Conservation (phyloP, 2,113 vertebrate species). For the Epinephelus moara region DNA sequence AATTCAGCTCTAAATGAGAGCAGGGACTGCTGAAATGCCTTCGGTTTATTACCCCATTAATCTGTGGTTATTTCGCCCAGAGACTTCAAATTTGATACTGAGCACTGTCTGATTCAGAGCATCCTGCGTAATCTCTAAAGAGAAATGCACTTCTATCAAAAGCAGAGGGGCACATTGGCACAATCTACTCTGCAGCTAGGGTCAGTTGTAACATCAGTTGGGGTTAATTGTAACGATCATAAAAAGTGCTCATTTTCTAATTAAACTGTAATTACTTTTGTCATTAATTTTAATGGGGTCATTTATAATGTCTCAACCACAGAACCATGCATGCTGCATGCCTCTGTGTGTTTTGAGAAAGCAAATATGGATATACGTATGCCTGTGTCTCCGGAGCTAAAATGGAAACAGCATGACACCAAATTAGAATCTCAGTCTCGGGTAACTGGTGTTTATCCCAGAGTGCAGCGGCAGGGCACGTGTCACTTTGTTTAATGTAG, state of each 20-base stretch:
- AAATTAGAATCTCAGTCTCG: slow-evolving; percentile 51
- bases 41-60: slow-evolving; percentile 59
- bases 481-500: slow-evolving; percentile 28
- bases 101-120: slow-evolving; percentile 38
- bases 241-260: slow-evolving; percentile 75
- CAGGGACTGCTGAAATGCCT: slow-evolving; percentile 30
- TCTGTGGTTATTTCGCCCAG: slow-evolving; percentile 44
- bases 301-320: slow-evolving; percentile 72
- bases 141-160: slow-evolving; percentile 31
- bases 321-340: slow-evolving; percentile 32
- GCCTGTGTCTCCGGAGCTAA: slow-evolving; percentile 16
- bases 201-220: slow-evolving; percentile 68
- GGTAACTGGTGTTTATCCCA: slow-evolving; percentile 25
- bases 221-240: slow-evolving; percentile 76
- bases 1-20: slow-evolving; percentile 48
- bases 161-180: slow-evolving; percentile 24
- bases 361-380: slow-evolving; percentile 27
- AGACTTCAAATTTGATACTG: slow-evolving; percentile 38
- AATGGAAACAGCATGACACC: slow-evolving; percentile 46
- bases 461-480: slow-evolving; percentile 23
- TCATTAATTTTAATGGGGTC: slow-evolving; percentile 79
- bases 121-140: slow-evolving; percentile 25
- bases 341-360: slow-evolving; percentile 46
- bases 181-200: slow-evolving; percentile 51
- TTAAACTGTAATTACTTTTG: slow-evolving; percentile 78